Evolutionary conservation across 2,797 vertebrate species (phyloP).

Genomic region (Peromyscus melanophrys): DNA sequence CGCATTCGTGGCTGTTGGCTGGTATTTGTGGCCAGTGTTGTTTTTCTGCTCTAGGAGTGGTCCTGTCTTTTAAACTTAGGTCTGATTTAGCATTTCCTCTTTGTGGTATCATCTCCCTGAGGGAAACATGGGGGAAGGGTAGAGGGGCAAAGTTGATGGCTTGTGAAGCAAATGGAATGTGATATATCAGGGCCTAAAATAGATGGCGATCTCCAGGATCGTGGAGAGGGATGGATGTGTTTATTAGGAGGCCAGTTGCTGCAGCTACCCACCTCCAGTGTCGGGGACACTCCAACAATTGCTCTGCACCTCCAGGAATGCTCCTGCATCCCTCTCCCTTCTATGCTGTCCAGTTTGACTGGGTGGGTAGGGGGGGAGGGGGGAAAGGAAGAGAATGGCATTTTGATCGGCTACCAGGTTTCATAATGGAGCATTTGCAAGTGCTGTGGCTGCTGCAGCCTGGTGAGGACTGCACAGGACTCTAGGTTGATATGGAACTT

Average conservation of each 20-base stretch:
- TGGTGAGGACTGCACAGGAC: background rate
- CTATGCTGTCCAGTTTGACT: background rate
- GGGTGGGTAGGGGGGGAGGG: background rate
- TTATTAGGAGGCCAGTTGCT: conserved; percentile 57
- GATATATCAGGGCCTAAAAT: conserved; percentile 66
- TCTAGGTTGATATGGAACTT: background rate
- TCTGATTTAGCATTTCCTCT: conserved; percentile 54
- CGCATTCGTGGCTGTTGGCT: background rate
- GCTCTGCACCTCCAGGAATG: background rate
- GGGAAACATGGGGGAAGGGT: background rate
- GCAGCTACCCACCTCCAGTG: background rate
- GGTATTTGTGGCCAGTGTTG: background rate
- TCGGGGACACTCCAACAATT: background rate
- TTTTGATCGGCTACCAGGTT: conserved; percentile 7
- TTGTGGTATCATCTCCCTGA: background rate
- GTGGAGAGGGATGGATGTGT: conserved; percentile 45
- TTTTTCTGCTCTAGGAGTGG: background rate
- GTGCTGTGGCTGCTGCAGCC: background rate
- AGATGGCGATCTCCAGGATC: background rate
- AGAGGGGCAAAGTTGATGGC: conserved; percentile 11
- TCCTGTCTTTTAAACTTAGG: conserved; percentile 40
- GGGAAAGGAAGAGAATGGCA: background rate
- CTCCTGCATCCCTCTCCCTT: background rate
- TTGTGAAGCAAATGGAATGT: conserved; percentile 53
- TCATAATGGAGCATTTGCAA: background rate